Percentiles rank a stretch among this genome's conserved stretches.
Evolutionary conservation across 1,140 invertebrate species (phyloP).

Genomic region (Drosophila nannoptera): DNA sequence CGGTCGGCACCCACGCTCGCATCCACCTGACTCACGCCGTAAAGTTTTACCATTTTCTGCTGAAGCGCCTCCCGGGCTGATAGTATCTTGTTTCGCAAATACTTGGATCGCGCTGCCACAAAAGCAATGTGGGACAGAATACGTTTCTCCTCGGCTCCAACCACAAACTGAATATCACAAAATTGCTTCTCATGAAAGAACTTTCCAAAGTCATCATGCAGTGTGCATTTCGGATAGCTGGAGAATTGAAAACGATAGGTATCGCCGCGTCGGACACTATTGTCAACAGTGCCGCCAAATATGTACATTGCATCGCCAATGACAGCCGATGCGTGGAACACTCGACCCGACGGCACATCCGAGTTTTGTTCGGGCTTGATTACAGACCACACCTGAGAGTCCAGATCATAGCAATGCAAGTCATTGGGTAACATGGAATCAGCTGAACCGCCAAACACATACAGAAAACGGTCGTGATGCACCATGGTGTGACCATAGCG

Average conservation of each 20-base stretch:
- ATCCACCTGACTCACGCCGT: conserved; percentile 64
- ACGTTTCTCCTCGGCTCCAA: conserved; percentile 86
- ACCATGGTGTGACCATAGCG: conserved; percentile 98
- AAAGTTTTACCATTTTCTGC: conserved; percentile 75
- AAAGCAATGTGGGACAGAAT: conserved; percentile 93
- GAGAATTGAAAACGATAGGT: conserved; percentile 95
- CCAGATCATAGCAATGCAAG: conserved; percentile 94
- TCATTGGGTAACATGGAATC: conserved; percentile 96
- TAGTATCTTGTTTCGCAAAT: conserved; percentile 87
- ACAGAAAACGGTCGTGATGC: conserved; percentile 92
- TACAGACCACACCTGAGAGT: conserved; percentile 93
- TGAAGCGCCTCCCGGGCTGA: conserved; percentile 68
- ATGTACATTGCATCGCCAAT: conserved; percentile 96
- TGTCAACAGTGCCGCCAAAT: conserved; percentile 96
- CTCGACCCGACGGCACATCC: conserved; percentile 90
- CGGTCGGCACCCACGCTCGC: conserved; percentile 72
- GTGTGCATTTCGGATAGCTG: conserved; percentile 95
- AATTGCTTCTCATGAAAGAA: conserved; percentile 90
- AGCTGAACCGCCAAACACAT: conserved; percentile 96
- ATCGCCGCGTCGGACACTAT: conserved; percentile 94
- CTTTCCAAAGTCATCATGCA: conserved; percentile 95
- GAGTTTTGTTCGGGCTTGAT: conserved; percentile 85
- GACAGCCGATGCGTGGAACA: conserved; percentile 97
- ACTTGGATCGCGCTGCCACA: conserved; percentile 92
- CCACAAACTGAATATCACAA: conserved; percentile 93